Evolutionary conservation across 2,888 invertebrate genomes (phyloP).

Genomic region (Cosmia pyralina): DNA sequence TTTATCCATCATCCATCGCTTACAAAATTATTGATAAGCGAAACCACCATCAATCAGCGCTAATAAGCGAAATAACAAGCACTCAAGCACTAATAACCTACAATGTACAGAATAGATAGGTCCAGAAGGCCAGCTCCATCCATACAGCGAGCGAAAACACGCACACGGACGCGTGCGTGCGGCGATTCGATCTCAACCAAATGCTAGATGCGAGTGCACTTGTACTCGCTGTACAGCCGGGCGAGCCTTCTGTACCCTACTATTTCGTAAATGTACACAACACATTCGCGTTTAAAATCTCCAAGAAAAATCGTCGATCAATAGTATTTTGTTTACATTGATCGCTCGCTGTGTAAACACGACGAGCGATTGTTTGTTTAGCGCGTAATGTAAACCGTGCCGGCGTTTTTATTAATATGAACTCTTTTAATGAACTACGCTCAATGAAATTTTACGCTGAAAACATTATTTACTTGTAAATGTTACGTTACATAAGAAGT

Average conservation of each 20-base stretch:
- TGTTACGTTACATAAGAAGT: background rate
- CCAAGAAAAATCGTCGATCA: slow-evolving; percentile 51
- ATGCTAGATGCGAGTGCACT: background rate
- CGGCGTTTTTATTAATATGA: slow-evolving; percentile 67
- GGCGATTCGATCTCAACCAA: background rate
- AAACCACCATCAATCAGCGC: slow-evolving; percentile 29
- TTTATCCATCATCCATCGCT: slow-evolving; percentile 11
- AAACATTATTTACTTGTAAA: slow-evolving; percentile 22
- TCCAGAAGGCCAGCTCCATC: slow-evolving; percentile 4
- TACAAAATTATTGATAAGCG: slow-evolving; percentile 23
- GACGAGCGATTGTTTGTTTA: slow-evolving; percentile 45
- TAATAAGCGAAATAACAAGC: slow-evolving; percentile 25
- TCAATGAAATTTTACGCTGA: slow-evolving; percentile 31
- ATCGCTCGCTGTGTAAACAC: slow-evolving; percentile 57
- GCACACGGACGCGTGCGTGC: background rate
- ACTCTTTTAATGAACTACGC: slow-evolving; percentile 66
- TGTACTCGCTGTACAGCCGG: too few species aligned
- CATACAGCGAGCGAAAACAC: background rate
- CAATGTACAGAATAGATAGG: background rate
- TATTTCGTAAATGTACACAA: slow-evolving; percentile 2
- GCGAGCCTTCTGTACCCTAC: slow-evolving; percentile 6
- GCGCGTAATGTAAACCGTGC: slow-evolving; percentile 54
- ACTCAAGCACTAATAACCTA: slow-evolving; percentile 13
- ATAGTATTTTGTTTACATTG: slow-evolving; percentile 59
- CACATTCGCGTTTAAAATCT: slow-evolving; percentile 36